A percentile compares a stretch with the other conserved stretches of the same genome.
phyloP scores from a whole-genome alignment of 2,113 vertebrate genomes.

The Poeciliopsis turrubarensis region DNA sequence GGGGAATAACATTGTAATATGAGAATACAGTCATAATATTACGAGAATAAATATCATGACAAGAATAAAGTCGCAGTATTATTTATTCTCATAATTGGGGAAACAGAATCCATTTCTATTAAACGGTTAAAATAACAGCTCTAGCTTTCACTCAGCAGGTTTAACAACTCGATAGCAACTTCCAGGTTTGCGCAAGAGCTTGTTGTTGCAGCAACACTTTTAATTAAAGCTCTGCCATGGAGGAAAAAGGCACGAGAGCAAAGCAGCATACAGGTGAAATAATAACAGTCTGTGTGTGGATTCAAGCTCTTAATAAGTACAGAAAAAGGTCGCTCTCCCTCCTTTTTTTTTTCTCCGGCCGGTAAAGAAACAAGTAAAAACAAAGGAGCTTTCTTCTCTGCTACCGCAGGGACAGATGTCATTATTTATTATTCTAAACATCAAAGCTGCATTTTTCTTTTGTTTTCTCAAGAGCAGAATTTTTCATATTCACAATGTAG shows the following conservation, averaged over 20 bases:
- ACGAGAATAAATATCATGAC: no score
- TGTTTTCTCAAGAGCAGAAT: constrained; percentile 52
- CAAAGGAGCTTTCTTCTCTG: constrained; percentile 68
- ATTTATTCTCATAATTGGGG: no score
- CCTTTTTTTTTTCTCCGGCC: constrained; percentile 35
- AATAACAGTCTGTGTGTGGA: constrained; percentile 40
- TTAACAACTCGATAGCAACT: constrained; percentile 40
- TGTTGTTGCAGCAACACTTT: constrained; percentile 67
- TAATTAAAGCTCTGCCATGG: constrained; percentile 63
- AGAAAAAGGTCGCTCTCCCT: constrained; percentile 43
- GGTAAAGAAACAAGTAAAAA: constrained; percentile 66
- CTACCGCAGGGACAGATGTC: constrained; percentile 64
- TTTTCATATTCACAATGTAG: constrained; percentile 69
- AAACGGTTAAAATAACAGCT: constrained; percentile 24
- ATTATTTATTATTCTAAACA: constrained; percentile 78
- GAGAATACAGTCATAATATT: no score
- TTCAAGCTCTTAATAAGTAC: constrained; percentile 34
- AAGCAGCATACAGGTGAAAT: constrained; percentile 56
- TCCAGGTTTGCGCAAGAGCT: constrained; percentile 43
- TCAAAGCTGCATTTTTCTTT: constrained; percentile 77
- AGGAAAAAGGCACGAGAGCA: constrained; percentile 35
- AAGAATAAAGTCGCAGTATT: no score
- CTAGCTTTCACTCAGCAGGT: constrained; percentile 25
- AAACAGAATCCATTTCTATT: constrained; percentile 13
- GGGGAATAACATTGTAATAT: no score